These are phyloP conservation scores for Andrena bicolor DNA, from an alignment of 2,888 invertebrate species.

Conservation along the genomic window DNA sequence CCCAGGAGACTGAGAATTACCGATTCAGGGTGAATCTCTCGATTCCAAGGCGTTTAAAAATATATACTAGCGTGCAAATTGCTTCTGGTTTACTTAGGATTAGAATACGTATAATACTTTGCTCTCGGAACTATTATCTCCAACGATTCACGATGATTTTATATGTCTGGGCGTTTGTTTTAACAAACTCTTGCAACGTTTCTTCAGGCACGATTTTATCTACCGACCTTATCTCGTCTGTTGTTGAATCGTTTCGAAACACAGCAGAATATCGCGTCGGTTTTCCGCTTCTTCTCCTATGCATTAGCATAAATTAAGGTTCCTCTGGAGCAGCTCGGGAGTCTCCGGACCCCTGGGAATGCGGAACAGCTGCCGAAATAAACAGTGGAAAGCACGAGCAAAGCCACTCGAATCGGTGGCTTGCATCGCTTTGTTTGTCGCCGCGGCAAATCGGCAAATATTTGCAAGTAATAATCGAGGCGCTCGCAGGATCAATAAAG, in stretches of 20 bases:
- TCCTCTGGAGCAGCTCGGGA: neutral
- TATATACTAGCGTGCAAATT: neutral
- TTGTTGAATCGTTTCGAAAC: too few species aligned
- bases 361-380: constrained; percentile 31
- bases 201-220: too few species aligned
- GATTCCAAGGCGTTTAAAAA: neutral
- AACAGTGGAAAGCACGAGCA: constrained; percentile 30
- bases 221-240: too few species aligned
- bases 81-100: too few species aligned
- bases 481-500: constrained; percentile 57
- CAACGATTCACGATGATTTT: too few species aligned
- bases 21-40: neutral
- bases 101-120: too few species aligned
- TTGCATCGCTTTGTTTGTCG: constrained; percentile 44
- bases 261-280: too few species aligned
- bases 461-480: constrained; percentile 59
- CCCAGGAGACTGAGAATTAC: neutral
- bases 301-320: neutral
- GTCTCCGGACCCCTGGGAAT: neutral
- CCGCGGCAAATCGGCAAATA: constrained; percentile 55
- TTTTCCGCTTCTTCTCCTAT: too few species aligned
- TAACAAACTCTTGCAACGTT: too few species aligned
- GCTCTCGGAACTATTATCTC: too few species aligned
- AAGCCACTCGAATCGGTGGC: constrained; percentile 42
- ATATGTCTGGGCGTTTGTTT: too few species aligned